phyloP scores from a whole-genome alignment of 2,888 invertebrate genomes.

The Pecten maximus region DNA sequence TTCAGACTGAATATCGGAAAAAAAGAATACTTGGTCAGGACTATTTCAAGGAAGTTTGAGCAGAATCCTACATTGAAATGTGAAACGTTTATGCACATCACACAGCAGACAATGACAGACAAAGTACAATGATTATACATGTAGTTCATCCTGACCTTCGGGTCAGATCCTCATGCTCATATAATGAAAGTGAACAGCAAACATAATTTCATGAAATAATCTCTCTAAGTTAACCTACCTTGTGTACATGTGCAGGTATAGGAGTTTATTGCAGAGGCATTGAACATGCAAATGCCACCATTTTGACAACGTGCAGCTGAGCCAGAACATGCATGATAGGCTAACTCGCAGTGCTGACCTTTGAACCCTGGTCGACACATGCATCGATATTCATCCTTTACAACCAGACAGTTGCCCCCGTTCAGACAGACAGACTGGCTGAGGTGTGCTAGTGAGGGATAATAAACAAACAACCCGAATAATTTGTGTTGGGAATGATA shows the following conservation, averaged over 20 bases:
- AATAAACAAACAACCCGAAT: neutral
- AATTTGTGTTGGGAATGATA: too few species aligned
- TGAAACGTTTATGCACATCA: too few species aligned
- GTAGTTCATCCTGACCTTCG: too few species aligned
- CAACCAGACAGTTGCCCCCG: neutral
- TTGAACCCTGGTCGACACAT: neutral
- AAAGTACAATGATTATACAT: too few species aligned
- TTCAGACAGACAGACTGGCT: neutral
- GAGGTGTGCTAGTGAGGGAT: neutral
- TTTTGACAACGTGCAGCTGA: neutral
- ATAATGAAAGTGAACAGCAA: too few species aligned
- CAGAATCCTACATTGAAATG: too few species aligned
- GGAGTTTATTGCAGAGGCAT: neutral
- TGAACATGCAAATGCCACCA: neutral
- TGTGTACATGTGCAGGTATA: neutral
- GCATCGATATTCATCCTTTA: neutral
- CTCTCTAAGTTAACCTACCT: neutral
- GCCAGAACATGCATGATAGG: slow-evolving; percentile 2
- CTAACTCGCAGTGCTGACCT: neutral
- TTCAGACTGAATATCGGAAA: too few species aligned
- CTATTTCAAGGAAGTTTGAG: too few species aligned
- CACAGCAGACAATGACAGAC: too few species aligned
- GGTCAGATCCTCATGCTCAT: too few species aligned
- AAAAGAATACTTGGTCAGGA: too few species aligned
- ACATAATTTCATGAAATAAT: too few species aligned